Base-by-base conservation (phyloP, 2,113 vertebrate species). In the Patagioenas fasciata region DNA sequence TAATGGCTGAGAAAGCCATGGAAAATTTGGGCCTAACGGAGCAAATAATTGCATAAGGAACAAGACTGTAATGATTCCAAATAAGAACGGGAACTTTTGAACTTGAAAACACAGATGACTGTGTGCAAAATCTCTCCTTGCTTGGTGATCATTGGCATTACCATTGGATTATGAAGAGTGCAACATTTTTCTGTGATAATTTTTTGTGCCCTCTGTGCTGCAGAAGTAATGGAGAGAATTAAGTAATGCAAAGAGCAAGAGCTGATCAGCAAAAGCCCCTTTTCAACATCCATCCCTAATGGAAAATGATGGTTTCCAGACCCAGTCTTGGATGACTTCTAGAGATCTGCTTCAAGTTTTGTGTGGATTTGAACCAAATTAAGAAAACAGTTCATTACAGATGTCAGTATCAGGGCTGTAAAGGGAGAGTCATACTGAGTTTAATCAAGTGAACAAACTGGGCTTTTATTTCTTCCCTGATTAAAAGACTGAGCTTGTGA, bases 1-100 rank as follows among this genome's bases (percentile, higher is more conserved):
- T 61, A 80, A 80, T 87, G 74, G 34, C 62, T 89, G 78, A 91
- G 78, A 82, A 91, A 93, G 31, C 40, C 71, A 42, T 85, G 0
- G 0, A 83, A 82, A 88, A 91, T 79, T 84, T 91, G 38, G 61
- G 38, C 65, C 81, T 77, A 95, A 58, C 74, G 69, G 81, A 93
- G 91, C 91, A 94, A 96, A 88, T 96, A 88, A 90, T 90, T 95
- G 79, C 58, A 14, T 83, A 78, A 89, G 53, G 42, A 96, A 56
- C 44, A 89, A 91, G 72, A 36, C 73, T 92, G 61, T 81, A 91
- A 91, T 96, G 66, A 85, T 60, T 83, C 58, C 58, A 60, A 56
- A 66, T 80, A 74, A 67, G 81, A 93, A 54, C 47, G 72, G 62
- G 44, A 91, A 83, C 50, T n/a, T 77, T 77, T 85, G 74, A 94